Evolutionary conservation across 2,888 invertebrate species (phyloP).

Genomic region (Apodemia zela): DNA sequence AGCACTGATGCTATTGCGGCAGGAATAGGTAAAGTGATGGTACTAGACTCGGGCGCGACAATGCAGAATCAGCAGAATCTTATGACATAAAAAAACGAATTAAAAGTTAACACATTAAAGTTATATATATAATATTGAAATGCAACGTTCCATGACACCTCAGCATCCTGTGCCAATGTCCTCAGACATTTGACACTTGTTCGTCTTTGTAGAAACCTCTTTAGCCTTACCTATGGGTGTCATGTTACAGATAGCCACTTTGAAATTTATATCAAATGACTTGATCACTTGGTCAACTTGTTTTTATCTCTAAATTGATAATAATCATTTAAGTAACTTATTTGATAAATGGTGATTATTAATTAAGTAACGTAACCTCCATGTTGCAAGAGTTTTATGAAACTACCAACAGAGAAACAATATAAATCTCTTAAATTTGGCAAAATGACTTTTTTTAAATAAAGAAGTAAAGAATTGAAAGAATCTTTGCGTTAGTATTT

Average conservation of each 20-base stretch:
- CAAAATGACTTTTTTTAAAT: no score
- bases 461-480: no score
- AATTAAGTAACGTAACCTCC: neutral
- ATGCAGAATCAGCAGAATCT: no score
- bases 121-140: neutral
- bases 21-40: no score
- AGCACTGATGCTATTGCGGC: no score
- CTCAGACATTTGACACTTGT: slow-evolving; percentile 18
- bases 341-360: neutral
- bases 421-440: neutral
- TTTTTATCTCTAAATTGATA: neutral
- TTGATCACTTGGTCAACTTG: neutral
- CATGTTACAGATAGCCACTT: neutral
- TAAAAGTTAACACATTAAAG: neutral
- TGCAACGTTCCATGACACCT: slow-evolving; percentile 18
- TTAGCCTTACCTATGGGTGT: neutral
- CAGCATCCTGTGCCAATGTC: slow-evolving; percentile 15
- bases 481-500: no score
- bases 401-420: neutral
- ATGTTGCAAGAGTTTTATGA: neutral
- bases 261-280: neutral
- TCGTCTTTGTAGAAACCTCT: slow-evolving; percentile 5
- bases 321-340: neutral
- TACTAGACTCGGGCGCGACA: no score
- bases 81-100: no score